A percentile compares a stretch with the other conserved stretches of the same genome.
These are phyloP conservation scores for Pangasius djambal DNA, from an alignment of 2,797 vertebrate genomes.

Conservation along the genomic window DNA sequence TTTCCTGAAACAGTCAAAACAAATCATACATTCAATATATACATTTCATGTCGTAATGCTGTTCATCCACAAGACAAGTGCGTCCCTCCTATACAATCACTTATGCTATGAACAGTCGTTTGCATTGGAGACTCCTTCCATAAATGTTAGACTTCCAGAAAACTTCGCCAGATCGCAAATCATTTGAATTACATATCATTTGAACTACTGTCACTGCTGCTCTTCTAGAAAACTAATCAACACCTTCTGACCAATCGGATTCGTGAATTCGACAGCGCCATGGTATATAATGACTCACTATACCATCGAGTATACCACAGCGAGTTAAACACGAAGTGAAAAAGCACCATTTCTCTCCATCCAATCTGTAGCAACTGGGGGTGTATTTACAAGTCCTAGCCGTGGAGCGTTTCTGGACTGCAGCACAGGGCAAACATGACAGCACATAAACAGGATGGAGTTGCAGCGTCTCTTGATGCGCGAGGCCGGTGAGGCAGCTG, in stretches of 20 bases:
- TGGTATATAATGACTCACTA: not conserved
- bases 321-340: not conserved
- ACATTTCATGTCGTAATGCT: not conserved
- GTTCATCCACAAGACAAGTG: not conserved
- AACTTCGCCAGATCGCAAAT: not conserved
- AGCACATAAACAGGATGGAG: constrained; percentile 49
- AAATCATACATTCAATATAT: not conserved
- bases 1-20: not conserved
- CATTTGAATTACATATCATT: not conserved
- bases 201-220: not conserved
- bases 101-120: too few species aligned
- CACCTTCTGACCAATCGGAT: not conserved
- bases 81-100: not conserved
- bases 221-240: not conserved
- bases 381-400: constrained; percentile 21
- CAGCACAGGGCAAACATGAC: constrained; percentile 41
- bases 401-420: constrained; percentile 34
- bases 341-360: not conserved
- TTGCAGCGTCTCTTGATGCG: constrained; percentile 2
- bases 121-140: not conserved
- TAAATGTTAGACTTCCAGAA: not conserved
- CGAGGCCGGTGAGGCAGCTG: constrained; percentile 11
- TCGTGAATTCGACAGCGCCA: not conserved
- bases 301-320: not conserved
- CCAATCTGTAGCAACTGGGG: constrained; percentile 26